These are phyloP conservation scores for Heliconius hortense DNA, from an alignment of 2,888 invertebrate species.

Conservation along the genomic window DNA sequence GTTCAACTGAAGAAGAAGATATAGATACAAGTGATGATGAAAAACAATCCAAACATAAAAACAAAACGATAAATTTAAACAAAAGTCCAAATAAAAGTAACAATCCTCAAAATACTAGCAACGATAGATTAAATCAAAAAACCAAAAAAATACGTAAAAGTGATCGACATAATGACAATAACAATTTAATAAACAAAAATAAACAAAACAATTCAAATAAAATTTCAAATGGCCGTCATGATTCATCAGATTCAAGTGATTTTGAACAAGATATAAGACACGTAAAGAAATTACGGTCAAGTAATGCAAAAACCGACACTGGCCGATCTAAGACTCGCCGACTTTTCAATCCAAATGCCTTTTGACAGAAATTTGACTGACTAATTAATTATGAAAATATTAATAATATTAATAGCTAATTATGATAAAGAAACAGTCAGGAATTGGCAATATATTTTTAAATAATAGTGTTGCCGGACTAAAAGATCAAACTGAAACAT, in stretches of 20 bases:
- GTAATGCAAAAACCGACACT: neutral
- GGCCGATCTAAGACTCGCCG: slow-evolving; percentile 30
- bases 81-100: slow-evolving; percentile 1
- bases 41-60: neutral
- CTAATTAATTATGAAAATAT: too few species aligned
- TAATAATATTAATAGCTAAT: too few species aligned
- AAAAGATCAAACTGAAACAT: neutral
- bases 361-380: slow-evolving; percentile 10
- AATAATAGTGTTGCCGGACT: neutral
- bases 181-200: neutral
- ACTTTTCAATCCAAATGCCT: slow-evolving; percentile 31
- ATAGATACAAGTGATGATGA: neutral
- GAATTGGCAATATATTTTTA: neutral
- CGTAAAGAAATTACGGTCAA: neutral
- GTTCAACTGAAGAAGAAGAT: slow-evolving; percentile 8
- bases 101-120: neutral
- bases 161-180: neutral
- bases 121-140: neutral
- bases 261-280: neutral
- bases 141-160: neutral
- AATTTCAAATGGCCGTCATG: neutral
- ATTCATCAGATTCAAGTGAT: slow-evolving; percentile 6
- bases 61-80: slow-evolving; percentile 1
- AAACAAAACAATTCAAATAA: neutral
- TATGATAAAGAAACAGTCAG: neutral